Base-by-base conservation (phyloP, 2,113 vertebrate genomes). In the Pandion haliaetus region DNA sequence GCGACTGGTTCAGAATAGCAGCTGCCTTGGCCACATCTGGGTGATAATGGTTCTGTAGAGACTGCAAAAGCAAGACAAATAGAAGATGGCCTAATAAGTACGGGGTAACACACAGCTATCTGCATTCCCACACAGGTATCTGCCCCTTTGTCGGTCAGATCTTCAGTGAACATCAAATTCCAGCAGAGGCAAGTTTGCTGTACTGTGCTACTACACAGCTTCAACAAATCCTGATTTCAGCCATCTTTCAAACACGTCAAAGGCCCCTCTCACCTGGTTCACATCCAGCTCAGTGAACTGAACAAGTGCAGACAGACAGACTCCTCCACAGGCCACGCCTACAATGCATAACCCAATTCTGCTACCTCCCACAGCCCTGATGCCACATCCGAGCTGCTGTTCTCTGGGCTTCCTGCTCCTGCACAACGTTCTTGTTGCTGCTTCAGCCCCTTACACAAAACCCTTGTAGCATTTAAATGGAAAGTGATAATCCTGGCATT, bases 11-110 rank as follows among this genome's bases (percentile, higher is more conserved):
- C 93, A 99, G 98, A 21, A 93, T 26, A 76, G 98, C 88, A 34
- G 99, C 99, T 19, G 98, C 98, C 94, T 97, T 99, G 91, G 98
- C 98, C 93, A 99, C 99, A 69, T 99, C 99, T 5, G 99, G 99
- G 86, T 99, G 98, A 94, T 99, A 99, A 97, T 99, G 99, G 47
- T 80, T 99, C 98, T 99, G 99, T 34, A 99, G 98, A 5, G 98
- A 97, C 99, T 99, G 94, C 31, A 84, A 38, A 31, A 82, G n/a
- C 58, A 73, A 88, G 10, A 88, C 26, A 78, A 93, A 92, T 0
- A 69, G 34, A 16, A 90, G 28, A 61, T 5, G 10, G 34, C 36
- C 29, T 49, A 36, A 0, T 50, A 50, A 89, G 16, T 1, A 49
- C 34, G 54, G 26, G 34, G n/a, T 73, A 70, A 71, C 45, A 45